Evolutionary conservation across 2,113 vertebrate species (phyloP), one percentile per base, ranked within the genome.

Genomic region (Spea bombifrons): DNA sequence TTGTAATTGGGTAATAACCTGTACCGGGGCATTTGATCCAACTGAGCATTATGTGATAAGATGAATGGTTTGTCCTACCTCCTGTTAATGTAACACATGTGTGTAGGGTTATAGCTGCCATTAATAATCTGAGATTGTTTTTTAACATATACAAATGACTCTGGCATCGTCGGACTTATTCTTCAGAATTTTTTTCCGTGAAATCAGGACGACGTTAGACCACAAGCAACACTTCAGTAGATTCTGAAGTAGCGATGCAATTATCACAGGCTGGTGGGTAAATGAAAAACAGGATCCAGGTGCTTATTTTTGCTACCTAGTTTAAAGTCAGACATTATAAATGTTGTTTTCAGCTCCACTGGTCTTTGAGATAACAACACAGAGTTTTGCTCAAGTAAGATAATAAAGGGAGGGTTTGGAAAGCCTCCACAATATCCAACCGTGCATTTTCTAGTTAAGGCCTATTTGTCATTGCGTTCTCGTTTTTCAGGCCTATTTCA

Each of bases 271-370:
- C 55, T 63, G 76, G 46, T 44, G 76, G 68, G 12, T 66, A 73
- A 12, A 72, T 79, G 63, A 71, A 55, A 78, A 72, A 55, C 69
- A 64, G 47, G 43, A 71, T 73, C 16, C 50, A 79, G 69, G 69
- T 78, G 76, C 43, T 70, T 66, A 48, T 73, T 30, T n/a, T 59
- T 66, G 63, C 61, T 66, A 30, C 70, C 44, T 30, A 49, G 68
- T 55, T 72, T 53, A 65, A 17, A 17, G 53, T 3, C 70, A 52
- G 76, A 8, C 9, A 12, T 78, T 65, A 9, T 57, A 66, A 79
- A 73, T 73, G 44, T 6, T 79, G 63, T 73, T 79, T 79, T 73
- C 70, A 57, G 77, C 63, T 73, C 15, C 49, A 48, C 47, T 71
- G 61, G 67, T 79, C 49, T 65, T 13, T 7, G 64, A 73, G 63